Conservation (phyloP, 2,113 vertebrate genomes). For the Aegithalos caudatus region DNA sequence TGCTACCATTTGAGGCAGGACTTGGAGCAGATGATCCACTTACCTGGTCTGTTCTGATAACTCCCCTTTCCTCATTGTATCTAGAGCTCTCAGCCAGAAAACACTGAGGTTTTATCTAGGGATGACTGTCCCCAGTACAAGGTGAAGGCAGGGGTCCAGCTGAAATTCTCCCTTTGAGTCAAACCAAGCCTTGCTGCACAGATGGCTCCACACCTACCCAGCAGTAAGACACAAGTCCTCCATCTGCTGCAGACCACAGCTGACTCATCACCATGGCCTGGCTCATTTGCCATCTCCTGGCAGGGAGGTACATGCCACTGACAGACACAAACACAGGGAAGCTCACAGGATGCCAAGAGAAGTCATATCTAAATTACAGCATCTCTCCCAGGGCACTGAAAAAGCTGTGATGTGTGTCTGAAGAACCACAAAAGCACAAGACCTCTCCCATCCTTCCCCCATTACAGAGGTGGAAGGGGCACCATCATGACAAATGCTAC, state of each 20-base stretch:
- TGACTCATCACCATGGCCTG: neutral
- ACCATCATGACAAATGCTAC: neutral
- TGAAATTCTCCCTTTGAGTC: constrained; percentile 11
- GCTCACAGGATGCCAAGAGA: neutral
- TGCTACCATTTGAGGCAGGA: neutral
- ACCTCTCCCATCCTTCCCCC: neutral
- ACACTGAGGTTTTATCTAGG: neutral
- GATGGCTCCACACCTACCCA: constrained; percentile 48
- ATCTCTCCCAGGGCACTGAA: neutral
- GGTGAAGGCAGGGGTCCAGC: constrained; percentile 13
- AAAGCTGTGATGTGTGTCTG: neutral
- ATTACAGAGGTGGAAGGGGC: neutral
- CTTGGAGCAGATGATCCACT: neutral
- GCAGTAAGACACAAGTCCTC: constrained; percentile 36
- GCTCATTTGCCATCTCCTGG: constrained; percentile 10
- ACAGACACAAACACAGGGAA: constrained; percentile 16
- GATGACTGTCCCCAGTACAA: neutral
- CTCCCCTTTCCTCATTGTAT: neutral
- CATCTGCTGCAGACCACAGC: constrained; percentile 38
- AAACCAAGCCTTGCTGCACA: neutral
- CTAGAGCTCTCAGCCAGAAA: neutral
- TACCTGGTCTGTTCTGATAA: neutral
- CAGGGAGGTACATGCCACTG: neutral
- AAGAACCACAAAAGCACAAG: neutral
- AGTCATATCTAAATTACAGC: neutral